Base-by-base conservation (phyloP, 2,113 vertebrate genomes). In the Opisthocomus hoazin region DNA sequence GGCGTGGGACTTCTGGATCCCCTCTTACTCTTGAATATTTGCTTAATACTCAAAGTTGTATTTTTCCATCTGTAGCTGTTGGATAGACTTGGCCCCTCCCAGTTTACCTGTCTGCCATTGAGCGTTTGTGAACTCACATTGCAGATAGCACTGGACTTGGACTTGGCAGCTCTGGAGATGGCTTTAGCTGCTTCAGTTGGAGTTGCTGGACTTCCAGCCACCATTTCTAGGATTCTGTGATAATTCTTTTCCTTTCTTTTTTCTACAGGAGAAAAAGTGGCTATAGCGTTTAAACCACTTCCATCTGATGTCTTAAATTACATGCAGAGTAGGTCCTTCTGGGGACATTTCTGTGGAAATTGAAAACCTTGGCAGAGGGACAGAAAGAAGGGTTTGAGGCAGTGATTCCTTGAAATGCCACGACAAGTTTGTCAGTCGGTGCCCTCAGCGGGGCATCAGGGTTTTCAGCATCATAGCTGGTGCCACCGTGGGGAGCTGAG, bases 311-410 rank as follows among this genome's bases (percentile, higher is more conserved):
- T 66, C 51, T 87, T 86, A 53, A 81, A 46, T 65, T 79, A 48
- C 27, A 26, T 48, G 87, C 34, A 64, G 57, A 56, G 45, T 65
- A 37, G 34, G 34, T 89, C 69, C 61, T 94, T 69, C 70, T 71
- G 70, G 77, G 53, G 77, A 71, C 22, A 16, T 85, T 87, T 71
- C 65, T 76, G 0, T 78, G 73, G 69, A 79, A 61, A 43, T 5
- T 57, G 69, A 84, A 87, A 87, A 60, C 65, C 96, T 93, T 96
- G 95, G 91, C 95, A 95, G 24, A 79, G 11, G 22, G 60, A 56
- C 77, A 91, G 61, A 78, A 87, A 41, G 22, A 70, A 81, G 48
- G 14, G 34, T 64, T 89, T 84, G 43, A 15, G 58, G 65, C 69
- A 75, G 48, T 37, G 77, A 51, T 89, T 95, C 46, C 65, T 82